phyloP scores from a whole-genome alignment of 2,888 invertebrate genomes.

The Mesorhabditis belari region DNA sequence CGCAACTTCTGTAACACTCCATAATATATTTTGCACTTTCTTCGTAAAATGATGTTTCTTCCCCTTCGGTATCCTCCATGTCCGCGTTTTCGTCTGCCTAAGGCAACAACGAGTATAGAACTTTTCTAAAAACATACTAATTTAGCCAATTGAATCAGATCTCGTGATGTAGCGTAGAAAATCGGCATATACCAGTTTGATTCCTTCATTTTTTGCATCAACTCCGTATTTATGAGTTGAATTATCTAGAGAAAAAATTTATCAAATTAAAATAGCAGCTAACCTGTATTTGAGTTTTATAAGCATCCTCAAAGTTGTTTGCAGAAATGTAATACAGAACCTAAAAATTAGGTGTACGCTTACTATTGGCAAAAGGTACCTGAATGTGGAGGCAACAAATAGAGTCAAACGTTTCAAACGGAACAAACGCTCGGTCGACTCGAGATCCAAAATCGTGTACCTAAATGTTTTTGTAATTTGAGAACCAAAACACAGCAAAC shows the following conservation, averaged over 20 bases:
- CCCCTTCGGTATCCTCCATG: slow-evolving; percentile 21
- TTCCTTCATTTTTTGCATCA: slow-evolving; percentile 77
- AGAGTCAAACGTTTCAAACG: slow-evolving; percentile 32
- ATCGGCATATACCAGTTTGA: slow-evolving; percentile 95
- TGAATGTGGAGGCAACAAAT: slow-evolving; percentile 30
- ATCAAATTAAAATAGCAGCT: not conserved
- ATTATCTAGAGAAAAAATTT: slow-evolving; percentile 28
- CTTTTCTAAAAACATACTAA: slow-evolving; percentile 50
- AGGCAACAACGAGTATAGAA: slow-evolving; percentile 1
- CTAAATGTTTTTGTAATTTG: slow-evolving; percentile 6
- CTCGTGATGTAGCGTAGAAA: slow-evolving; percentile 80
- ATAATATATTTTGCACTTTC: slow-evolving; percentile 39
- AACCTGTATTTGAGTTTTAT: slow-evolving; percentile 35
- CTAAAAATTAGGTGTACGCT: too few relatives aligned
- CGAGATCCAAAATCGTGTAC: slow-evolving; percentile 19
- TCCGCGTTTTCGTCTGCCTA: slow-evolving; percentile 30
- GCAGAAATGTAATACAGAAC: slow-evolving; percentile 33
- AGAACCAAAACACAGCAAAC: slow-evolving; percentile 7
- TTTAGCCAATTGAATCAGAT: slow-evolving; percentile 69
- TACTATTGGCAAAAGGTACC: too few relatives aligned
- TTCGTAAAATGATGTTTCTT: slow-evolving; percentile 35
- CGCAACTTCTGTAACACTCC: slow-evolving; percentile 46
- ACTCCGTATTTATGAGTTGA: slow-evolving; percentile 55
- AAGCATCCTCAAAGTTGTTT: slow-evolving; percentile 25
- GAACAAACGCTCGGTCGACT: slow-evolving; percentile 22